Conservation (phyloP, 92 coral and sea anemone species). For the Blastomussa wellsi region DNA sequence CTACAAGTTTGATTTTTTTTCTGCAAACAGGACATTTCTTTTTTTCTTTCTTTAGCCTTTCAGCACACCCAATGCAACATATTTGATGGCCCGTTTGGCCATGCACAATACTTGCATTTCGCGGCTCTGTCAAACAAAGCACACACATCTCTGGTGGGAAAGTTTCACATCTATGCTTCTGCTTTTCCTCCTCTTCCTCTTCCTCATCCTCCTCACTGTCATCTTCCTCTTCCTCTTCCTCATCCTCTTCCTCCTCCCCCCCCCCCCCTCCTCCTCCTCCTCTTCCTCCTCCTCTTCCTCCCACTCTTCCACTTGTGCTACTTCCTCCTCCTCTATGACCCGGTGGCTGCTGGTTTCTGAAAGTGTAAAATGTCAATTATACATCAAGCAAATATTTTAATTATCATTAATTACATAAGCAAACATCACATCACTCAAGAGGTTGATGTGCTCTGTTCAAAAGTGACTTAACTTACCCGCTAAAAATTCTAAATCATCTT, state of each 20-base stretch:
- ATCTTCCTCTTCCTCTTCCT: background rate
- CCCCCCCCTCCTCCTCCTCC: background rate
- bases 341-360: background rate
- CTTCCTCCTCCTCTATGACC: background rate
- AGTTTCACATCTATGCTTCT: background rate
- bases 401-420: no score
- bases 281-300: background rate
- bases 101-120: slow-evolving; percentile 89
- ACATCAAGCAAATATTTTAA: no score
- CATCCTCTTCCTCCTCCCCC: background rate
- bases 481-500: background rate
- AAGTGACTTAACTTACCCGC: background rate
- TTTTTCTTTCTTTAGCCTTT: slow-evolving; percentile 77
- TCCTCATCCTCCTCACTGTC: slow-evolving; percentile 1
- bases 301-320: background rate
- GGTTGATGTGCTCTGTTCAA: no score
- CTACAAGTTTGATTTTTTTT: slow-evolving; percentile 77
- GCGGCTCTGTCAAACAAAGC: slow-evolving; percentile 81
- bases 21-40: slow-evolving; percentile 95
- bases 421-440: no score
- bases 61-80: slow-evolving; percentile 89
- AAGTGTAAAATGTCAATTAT: background rate
- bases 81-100: slow-evolving; percentile 95
- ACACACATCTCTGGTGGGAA: slow-evolving; percentile 70
- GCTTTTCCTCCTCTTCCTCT: background rate